Evolutionary conservation across 1,140 invertebrate species (phyloP), one percentile per base, ranked within the genome.

Genomic region (Camponotus pennsylvanicus): DNA sequence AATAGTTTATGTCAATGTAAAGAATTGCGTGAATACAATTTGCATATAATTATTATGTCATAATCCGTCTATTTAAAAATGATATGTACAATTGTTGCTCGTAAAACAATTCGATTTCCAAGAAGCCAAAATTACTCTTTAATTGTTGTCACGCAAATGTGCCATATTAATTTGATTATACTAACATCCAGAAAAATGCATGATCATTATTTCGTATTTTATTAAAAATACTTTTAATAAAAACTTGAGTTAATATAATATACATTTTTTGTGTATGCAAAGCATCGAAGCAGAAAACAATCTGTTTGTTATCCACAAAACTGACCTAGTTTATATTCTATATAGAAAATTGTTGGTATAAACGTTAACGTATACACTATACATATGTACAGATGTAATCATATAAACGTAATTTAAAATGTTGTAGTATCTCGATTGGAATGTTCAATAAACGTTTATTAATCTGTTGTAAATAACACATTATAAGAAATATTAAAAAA

Each of bases 381-480:
- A 4, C 37, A 61, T 45, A 75, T 73, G 37, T 61, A 73, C 45
- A 73, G 18, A 61, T 27, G 27, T 27, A 73, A 83, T 73, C 27
- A 40, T 4, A 27, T 34, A 34, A 21, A 49, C n/a, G 69, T 73
- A 82, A 82, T 73, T 59, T 75, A 13, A 49, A 57, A 80, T 49
- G 69, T 80, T 70, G 32, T 49, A 34, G 52, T 55, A 80, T 57
- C 37, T 21, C 34, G n/a, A 83, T 73, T 59, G 79, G 15, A 71
- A 59, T 82, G 67, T 11, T 45, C 21, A 18, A 82, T 70, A 71
- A 82, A 82, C 21, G 57, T 82, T 80, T 70, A 70, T 70, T 8
- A 21, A 73, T 71, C 37, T 34, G n/a, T 70, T 55, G 42, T 18
- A 71, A 82, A 66, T 80, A 21, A 27, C 4, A 27, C 4, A 18